Evolutionary conservation across 1,140 invertebrate species (phyloP).

Genomic region (Caerostris extrusa): DNA sequence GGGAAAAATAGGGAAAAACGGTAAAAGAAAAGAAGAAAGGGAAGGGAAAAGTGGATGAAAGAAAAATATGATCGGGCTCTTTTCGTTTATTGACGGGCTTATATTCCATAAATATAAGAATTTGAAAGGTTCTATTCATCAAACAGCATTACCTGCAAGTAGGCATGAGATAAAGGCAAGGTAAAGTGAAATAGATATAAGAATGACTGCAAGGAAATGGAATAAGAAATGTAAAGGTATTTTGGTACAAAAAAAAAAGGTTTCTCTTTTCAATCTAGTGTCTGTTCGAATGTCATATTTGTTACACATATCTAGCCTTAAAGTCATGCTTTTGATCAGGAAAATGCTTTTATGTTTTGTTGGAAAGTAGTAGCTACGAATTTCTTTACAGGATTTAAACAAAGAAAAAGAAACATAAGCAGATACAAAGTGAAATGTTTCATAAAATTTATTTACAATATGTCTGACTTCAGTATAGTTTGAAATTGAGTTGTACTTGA

Average conservation of each 20-base stretch:
- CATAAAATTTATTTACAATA: no score
- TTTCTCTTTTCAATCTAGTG: neutral
- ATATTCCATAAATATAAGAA: slow-evolving; percentile 69
- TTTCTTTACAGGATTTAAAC: no score
- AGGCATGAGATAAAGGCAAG: slow-evolving; percentile 8
- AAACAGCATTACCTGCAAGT: slow-evolving; percentile 57
- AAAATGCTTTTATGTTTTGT: no score
- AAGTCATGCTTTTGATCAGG: no score
- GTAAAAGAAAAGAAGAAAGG: neutral
- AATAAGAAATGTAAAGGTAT: neutral
- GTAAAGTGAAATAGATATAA: slow-evolving; percentile 54
- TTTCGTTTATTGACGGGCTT: slow-evolving; percentile 61
- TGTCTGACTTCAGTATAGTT: no score
- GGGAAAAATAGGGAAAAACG: neutral
- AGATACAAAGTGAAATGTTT: no score
- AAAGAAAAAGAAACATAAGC: no score
- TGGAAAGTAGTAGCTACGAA: no score
- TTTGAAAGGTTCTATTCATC: slow-evolving; percentile 65
- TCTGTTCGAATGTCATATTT: no score
- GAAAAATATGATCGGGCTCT: slow-evolving; percentile 19
- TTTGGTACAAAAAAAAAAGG: neutral
- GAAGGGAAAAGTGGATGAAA: neutral
- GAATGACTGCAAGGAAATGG: slow-evolving; percentile 13
- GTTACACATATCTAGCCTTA: no score
- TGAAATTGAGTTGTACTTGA: no score